Conservation (phyloP, 1,140 invertebrate genomes). For the Drosophila tristis region DNA sequence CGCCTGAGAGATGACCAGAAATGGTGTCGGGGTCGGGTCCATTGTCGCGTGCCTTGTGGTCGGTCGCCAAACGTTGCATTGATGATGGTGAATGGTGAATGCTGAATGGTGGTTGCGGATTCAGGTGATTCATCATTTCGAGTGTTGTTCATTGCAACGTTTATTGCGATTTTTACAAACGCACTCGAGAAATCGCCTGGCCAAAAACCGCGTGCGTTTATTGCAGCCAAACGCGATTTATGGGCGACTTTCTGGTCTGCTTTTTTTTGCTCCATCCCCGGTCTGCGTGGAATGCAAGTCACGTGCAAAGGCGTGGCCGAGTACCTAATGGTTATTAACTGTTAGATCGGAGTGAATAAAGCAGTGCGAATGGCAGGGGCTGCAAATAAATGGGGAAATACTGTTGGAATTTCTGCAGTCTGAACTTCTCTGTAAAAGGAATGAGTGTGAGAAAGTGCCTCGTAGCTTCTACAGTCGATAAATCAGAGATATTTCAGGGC, state of each 20-base stretch:
- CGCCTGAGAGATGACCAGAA: not conserved
- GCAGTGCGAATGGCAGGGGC: no score
- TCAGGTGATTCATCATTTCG: slow-evolving; percentile 83
- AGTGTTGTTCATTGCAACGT: slow-evolving; percentile 83
- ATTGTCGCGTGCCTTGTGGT: slow-evolving; percentile 73
- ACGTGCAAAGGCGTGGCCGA: slow-evolving; percentile 8
- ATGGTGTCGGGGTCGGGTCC: slow-evolving; percentile 19
- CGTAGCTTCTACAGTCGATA: no score
- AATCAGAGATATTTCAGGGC: no score
- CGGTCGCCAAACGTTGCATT: slow-evolving; percentile 76
- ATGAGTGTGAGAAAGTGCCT: no score
- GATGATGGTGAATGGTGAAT: slow-evolving; percentile 37
- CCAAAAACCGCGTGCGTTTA: slow-evolving; percentile 39
- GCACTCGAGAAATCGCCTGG: slow-evolving; percentile 63
- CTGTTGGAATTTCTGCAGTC: not conserved
- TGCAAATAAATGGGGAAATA: not conserved
- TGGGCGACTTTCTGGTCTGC: slow-evolving; percentile 19
- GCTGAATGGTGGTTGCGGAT: not conserved
- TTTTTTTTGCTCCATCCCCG: slow-evolving; percentile 2
- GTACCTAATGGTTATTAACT: not conserved
- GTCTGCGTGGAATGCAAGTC: slow-evolving; percentile 12
- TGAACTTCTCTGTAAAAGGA: no score
- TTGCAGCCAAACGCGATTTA: slow-evolving; percentile 44
- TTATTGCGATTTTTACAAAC: slow-evolving; percentile 83
- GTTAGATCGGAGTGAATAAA: not conserved